phyloP scores from a whole-genome alignment of 2,888 invertebrate species.

The Ypsolopha sequella region DNA sequence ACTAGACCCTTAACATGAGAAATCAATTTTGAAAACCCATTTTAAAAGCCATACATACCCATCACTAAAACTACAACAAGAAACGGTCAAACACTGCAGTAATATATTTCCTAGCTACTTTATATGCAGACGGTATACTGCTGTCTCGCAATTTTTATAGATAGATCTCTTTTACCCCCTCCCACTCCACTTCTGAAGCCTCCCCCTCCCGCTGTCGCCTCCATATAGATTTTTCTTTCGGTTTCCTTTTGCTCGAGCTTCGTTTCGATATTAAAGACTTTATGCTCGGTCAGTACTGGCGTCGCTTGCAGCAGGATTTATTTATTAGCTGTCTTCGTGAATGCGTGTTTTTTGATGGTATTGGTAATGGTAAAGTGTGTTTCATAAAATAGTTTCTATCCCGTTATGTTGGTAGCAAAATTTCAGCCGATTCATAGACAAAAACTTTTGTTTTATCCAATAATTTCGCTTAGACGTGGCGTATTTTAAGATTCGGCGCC shows the following conservation, averaged over 20 bases:
- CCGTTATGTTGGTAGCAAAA: no score
- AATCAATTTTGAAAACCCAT: no score
- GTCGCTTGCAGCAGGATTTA: not conserved
- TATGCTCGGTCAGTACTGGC: slow-evolving; percentile 11
- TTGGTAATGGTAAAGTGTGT: no score
- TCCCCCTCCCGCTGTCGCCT: slow-evolving; percentile 32
- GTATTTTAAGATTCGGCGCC: no score
- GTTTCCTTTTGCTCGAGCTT: slow-evolving; percentile 29
- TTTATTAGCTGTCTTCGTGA: not conserved
- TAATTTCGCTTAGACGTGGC: no score
- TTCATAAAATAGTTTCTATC: no score
- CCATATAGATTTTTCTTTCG: slow-evolving; percentile 44
- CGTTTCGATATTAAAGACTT: slow-evolving; percentile 46
- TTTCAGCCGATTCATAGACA: no score
- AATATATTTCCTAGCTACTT: slow-evolving; percentile 8
- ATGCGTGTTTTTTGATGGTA: no score
- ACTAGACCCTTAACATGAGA: no score
- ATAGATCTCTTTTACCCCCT: slow-evolving; percentile 9
- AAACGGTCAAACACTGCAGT: slow-evolving; percentile 3
- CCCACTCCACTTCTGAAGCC: slow-evolving; percentile 7
- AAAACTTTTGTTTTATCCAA: no score
- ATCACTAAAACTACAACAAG: not conserved
- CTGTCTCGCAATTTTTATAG: slow-evolving; percentile 12
- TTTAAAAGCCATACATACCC: not conserved
- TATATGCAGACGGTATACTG: slow-evolving; percentile 9